These are phyloP conservation scores for Chloropsis cyanopogon DNA, from an alignment of 2,113 vertebrate genomes.

Conservation along the genomic window DNA sequence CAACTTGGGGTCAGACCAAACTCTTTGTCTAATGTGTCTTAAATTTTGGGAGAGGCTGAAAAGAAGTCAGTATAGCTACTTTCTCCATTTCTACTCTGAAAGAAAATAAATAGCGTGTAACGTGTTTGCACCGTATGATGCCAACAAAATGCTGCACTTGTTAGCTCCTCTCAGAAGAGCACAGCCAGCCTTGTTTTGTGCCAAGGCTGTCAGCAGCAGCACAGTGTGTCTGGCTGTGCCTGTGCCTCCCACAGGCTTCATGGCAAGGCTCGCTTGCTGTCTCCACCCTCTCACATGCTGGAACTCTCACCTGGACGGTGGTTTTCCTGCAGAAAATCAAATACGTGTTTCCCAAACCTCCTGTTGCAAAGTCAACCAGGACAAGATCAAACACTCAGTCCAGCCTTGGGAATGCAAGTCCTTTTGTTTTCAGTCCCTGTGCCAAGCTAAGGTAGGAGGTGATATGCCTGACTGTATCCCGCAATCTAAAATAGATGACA, in stretches of 20 bases:
- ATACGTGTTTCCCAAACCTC: rapidly evolving
- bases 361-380: not conserved
- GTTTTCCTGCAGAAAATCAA: not conserved
- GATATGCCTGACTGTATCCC: not conserved
- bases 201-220: not conserved
- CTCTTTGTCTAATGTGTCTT: not conserved
- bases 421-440: not conserved
- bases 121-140: rapidly evolving
- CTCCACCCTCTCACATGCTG: not conserved
- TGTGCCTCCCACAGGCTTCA: not conserved
- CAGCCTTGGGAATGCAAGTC: not conserved
- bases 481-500: not conserved
- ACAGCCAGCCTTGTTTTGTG: not conserved
- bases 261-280: rapidly evolving
- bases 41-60: not conserved
- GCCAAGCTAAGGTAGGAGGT: not conserved
- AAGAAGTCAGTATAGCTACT: not conserved
- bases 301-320: rapidly evolving
- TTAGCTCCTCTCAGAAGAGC: not conserved
- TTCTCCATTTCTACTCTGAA: not conserved
- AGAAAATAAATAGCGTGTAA: not conserved
- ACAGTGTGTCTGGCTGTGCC: not conserved
- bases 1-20: not conserved
- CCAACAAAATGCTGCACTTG: not conserved
- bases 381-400: not conserved